A percentile compares a stretch with the other conserved stretches of the same genome.
These are phyloP conservation scores for Acanthosepion esculentum DNA, from an alignment of 2,888 invertebrate genomes.

Conservation along the genomic window DNA sequence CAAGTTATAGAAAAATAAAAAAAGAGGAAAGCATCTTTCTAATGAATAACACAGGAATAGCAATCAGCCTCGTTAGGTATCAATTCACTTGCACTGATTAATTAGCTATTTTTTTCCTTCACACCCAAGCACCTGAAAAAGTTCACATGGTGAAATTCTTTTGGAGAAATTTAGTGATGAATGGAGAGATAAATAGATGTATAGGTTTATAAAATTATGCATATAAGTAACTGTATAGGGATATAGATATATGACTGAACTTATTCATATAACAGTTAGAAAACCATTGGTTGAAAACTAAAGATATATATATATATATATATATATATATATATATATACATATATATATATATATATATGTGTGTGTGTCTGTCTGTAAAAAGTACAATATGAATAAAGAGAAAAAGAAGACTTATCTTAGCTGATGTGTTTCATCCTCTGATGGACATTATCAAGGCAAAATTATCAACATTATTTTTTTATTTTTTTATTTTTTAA, in stretches of 20 bases:
- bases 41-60: slow-evolving; percentile 8
- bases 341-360: no score
- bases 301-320: no score
- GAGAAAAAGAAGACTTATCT: no score
- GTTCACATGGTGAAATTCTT: neutral
- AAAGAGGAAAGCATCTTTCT: neutral
- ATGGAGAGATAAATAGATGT: neutral
- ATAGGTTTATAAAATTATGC: neutral
- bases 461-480: no score
- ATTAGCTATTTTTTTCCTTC: neutral
- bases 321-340: no score
- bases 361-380: no score
- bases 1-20: neutral
- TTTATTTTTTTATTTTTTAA: no score
- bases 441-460: no score
- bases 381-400: no score
- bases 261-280: neutral
- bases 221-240: neutral
- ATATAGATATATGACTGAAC: neutral
- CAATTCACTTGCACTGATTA: neutral
- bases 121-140: neutral
- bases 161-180: neutral
- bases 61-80: slow-evolving; percentile 9
- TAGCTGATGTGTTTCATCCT: no score
- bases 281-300: no score